Evolutionary conservation across 1,140 invertebrate species (phyloP), one percentile per base, ranked within the genome.

Genomic region (Drosophila sulfurigaster): DNA sequence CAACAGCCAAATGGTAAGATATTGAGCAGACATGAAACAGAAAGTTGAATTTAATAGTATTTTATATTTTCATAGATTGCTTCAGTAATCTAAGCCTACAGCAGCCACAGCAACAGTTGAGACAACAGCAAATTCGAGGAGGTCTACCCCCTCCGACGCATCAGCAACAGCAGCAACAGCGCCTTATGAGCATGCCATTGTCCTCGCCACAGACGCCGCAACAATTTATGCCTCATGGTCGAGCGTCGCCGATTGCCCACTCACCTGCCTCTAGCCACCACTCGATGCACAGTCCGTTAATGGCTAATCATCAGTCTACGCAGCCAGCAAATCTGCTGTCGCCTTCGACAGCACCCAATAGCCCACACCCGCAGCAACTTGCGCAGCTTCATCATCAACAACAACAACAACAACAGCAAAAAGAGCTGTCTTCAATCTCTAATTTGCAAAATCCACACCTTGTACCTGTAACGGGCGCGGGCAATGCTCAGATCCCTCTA

Each of bases 181-280:
- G 85, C 0, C 63, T 89, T n/a, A 85, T 89, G 81, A 90, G 75
- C 52, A 72, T 87, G 83, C 74, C 81, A 6, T 57, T 79, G 32
- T 58, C 76, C 3, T 81, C 78, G 15, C 78, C 78, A n/a, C 79
- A 81, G 52, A 46, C 85, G 11, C 81, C 80, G 8, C 81, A 83
- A 45, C 82, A 86, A 46, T 91, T 89, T 60, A 82, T 92, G 73
- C 75, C 69, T 52, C 76, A 69, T 60, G 77, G 87, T 15, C 77
- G 83, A 20, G 78, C 88, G 16, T 92, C 92, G 57, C 88, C 94
- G 79, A 75, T 88, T 56, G 82, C 94, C 91, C 86, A 91, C 91
- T 46, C 91, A 92, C 65, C 93, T 86, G 79, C 83, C 58, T 91
- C 81, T 56, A 89, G 91, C 78, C 92, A 66, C 75, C 91, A 92